Evolutionary conservation across 2,113 vertebrate species (phyloP), one percentile per base, ranked within the genome.

Genomic region (Brachyhypopomus gauderio): DNA sequence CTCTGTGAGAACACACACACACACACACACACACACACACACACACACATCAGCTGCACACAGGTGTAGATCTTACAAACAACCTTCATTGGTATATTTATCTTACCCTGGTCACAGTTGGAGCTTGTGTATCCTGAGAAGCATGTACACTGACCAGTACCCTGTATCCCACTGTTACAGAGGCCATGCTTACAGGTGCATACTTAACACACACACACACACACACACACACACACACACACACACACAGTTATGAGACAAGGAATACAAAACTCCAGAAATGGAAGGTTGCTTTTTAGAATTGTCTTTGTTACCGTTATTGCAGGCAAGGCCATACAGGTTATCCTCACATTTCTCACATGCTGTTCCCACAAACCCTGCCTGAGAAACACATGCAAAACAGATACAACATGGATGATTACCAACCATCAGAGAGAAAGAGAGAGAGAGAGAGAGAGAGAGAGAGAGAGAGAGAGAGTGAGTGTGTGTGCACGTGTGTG

Each of bases 111-210:
- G 41, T 96, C 94, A 83, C 97, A 99, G 48, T 17, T 86, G 20
- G 85, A 84, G 52, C 97, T 96, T 19, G 80, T 89, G 85, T 98
- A 99, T 0, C 94, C 95, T n/a, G 96, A 96, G 34, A 94, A 89
- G 83, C 97, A 98, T 3, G 88, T 87, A 66, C 97, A 99, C 25
- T 41, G 86, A 0, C 97, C 97, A 0, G 94, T 81, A 0, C 96
- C 96, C 0, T 38, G 66, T 2, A 93, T 48, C 0, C 97, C 97
- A 9, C 83, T 86, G 85, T 87, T 89, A 88, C 97, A 98, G 0
- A 95, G 38, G 4, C 97, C 97, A 0, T 98, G 96, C 74, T 95
- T 45, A 23, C 97, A 99, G n/a, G 27, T 85, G 60, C 97, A 99
- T 16, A 85, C 97, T 99, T 22, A 64, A 77, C 8, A 85, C n/a